Base-by-base conservation (phyloP, 2,888 invertebrate genomes). In the Pycnomerus fuliginosus region DNA sequence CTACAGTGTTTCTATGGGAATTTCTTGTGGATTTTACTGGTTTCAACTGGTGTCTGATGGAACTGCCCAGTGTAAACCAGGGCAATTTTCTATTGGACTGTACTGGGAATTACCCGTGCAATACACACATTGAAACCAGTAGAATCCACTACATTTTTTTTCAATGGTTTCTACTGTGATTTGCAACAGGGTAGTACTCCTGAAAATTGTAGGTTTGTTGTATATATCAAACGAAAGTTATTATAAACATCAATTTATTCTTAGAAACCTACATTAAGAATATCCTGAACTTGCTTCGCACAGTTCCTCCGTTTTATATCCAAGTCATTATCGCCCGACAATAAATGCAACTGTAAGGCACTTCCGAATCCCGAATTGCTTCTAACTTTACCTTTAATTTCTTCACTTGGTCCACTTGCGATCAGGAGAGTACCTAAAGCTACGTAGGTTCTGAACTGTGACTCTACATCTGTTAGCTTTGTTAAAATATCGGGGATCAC, bases 361-460 rank as follows among this genome's bases (percentile, higher is more conserved):
- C 54, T 50, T 3, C 60, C 41, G 46, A 71, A 72, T 56, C 55
- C 59, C 3, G 44, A 2, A 55, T 62, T 58, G 48, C 65, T 49
- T 45, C 60, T 56, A 60, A 72, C 61, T 73, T 75, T 55, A 34
- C 65, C 58, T 72, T 76, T 62, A 70, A 73, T 55, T 70, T 70
- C 64, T 69, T 75, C 65, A 71, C 71, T 2, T 72, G 72, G 20
- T 74, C 72, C 52, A 73, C 76, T 10, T 71, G 74, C 51, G 3
- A 53, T 49, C 17, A 84, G 62, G 10, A 91, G 66, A 1, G 90
- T 90, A 30, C 91, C 90, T 16, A 90, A 70, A 0, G 85, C 85
- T 11, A 92, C 87, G 11, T 92, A 77, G 14, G 80, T 74, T 64
- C 92, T 80, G 72, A 82, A 90, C 43, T 83, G 79, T 0, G 90